These are phyloP conservation scores for Micromys minutus DNA, from an alignment of 2,113 vertebrate species.

Conservation along the genomic window DNA sequence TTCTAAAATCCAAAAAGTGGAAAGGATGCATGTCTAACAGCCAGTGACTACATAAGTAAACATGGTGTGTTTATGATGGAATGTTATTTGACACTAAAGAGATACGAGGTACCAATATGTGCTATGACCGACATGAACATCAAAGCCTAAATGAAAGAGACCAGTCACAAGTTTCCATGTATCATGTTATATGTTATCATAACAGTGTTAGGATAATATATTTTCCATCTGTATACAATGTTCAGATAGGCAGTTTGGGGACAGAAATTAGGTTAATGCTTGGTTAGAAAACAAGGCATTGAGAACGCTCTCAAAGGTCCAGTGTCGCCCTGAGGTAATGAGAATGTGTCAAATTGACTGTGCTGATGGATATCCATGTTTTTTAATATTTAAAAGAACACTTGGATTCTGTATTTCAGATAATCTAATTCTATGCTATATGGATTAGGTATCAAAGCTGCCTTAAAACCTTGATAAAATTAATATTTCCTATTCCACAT, in stretches of 20 bases:
- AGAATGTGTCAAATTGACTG: background rate
- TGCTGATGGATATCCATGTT: background rate
- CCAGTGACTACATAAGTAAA: constrained; percentile 10
- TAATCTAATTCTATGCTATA: constrained; percentile 2
- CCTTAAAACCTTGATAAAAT: constrained; percentile 44
- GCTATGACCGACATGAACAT: background rate
- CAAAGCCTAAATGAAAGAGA: constrained; percentile 42
- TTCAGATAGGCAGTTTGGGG: background rate
- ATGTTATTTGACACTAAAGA: constrained; percentile 28
- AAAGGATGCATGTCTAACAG: background rate
- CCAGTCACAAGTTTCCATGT: background rate
- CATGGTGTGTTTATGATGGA: background rate
- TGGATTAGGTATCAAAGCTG: constrained; percentile 53
- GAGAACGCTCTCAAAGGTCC: background rate
- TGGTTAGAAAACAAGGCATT: background rate
- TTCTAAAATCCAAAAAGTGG: constrained; percentile 30
- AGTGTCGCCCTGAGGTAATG: background rate
- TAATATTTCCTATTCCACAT: background rate
- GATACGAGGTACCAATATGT: background rate
- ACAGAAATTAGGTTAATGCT: constrained; percentile 37
- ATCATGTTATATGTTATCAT: background rate
- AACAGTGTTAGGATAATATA: background rate
- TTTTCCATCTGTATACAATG: constrained; percentile 34
- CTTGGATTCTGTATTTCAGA: constrained; percentile 32
- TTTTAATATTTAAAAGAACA: constrained; percentile 42